phyloP scores from a whole-genome alignment of 1,140 invertebrate genomes.

The Drosophila prosaltans region DNA sequence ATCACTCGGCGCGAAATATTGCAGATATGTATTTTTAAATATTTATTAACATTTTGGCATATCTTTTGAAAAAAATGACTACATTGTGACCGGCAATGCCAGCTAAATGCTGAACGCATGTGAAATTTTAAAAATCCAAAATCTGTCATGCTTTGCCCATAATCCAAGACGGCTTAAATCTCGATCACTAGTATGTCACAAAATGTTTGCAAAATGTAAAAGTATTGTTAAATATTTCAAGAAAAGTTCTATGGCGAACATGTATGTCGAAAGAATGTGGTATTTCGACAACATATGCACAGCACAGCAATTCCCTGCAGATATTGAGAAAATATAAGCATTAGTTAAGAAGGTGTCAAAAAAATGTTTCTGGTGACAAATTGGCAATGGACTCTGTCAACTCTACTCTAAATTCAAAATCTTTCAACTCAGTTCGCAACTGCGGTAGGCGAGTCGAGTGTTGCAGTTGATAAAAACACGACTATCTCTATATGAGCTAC shows the following conservation, averaged over 20 bases:
- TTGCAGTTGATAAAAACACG: neutral
- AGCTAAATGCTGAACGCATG: neutral
- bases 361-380: neutral
- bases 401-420: neutral
- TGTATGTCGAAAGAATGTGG: neutral
- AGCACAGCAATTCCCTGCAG: neutral
- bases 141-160: neutral
- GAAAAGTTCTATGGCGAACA: neutral
- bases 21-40: neutral
- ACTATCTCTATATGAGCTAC: neutral
- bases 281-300: constrained; percentile 4
- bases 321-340: neutral
- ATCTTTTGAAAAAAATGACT: no score
- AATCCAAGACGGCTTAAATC: neutral
- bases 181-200: neutral
- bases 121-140: neutral
- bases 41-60: neutral
- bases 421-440: neutral
- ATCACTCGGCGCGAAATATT: constrained; percentile 12
- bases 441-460: neutral
- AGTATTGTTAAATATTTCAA: neutral
- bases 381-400: neutral
- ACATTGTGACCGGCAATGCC: neutral
- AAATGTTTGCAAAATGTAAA: neutral
- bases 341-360: neutral